Base-by-base conservation (phyloP, 2,113 vertebrate genomes). In the Rallus limicola region DNA sequence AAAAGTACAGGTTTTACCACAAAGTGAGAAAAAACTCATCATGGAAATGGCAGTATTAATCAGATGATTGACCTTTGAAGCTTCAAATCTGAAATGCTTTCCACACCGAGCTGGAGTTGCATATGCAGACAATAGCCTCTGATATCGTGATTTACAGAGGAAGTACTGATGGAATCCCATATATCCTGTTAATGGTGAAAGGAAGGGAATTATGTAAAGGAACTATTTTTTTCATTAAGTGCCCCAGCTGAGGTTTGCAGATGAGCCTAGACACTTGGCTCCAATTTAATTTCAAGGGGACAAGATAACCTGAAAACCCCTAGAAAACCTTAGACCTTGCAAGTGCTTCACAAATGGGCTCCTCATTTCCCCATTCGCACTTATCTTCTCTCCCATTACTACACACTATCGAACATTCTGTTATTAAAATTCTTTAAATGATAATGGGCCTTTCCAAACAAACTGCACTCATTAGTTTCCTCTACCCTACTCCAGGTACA, bases 111-210 rank as follows among this genome's bases (percentile, higher is more conserved):
- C 74, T 64, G 38, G 91, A 91, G 79, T 44, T 89, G 83, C 68
- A 19, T 56, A 36, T 34, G 55, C 70, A 82, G 78, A 81, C 58
- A 92, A 89, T 1, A 92, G 63, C n/a, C 88, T 76, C 46, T 3
- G 2, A 69, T 40, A 86, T 18, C 82, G 86, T 92, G 86, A 95
- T 94, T 96, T 95, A 95, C 76, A 85, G 80, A 82, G 80, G 85
- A 94, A 82, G 89, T 56, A 67, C 82, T 86, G 76, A 83, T 81
- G 53, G 69, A 89, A 94, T 85, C 78, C 72, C 78, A 91, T 78
- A 80, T 74, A 93, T 75, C 71, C 94, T 93, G 23, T 62, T 95
- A 95, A 95, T 80, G 79, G 78, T 12, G 31, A 94, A 80, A 62
- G 77, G 77, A 86, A 93, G n/a, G 15, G 74, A 92, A 75, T 92